phyloP scores from a whole-genome alignment of 2,888 invertebrate genomes.

The Phragmatobia fuliginosa region DNA sequence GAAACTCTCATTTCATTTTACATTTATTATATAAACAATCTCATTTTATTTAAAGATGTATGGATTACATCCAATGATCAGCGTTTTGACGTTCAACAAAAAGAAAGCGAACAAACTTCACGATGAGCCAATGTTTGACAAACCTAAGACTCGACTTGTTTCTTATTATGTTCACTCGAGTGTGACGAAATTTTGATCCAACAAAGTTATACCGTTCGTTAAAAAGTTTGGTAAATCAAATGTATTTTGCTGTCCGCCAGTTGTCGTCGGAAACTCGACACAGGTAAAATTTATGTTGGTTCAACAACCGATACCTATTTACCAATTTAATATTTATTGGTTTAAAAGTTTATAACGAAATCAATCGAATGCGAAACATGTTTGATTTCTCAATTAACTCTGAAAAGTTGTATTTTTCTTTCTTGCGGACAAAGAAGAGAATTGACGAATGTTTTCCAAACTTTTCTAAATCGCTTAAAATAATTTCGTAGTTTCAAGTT shows the following conservation, averaged over 20 bases:
- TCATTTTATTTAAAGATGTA: no score
- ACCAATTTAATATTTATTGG: neutral
- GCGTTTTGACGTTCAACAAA: neutral
- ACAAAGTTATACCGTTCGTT: neutral
- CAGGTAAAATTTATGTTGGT: constrained; percentile 5
- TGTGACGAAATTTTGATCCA: constrained; percentile 2
- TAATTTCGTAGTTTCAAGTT: no score
- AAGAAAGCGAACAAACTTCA: neutral
- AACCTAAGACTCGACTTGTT: neutral
- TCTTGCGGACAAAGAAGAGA: neutral
- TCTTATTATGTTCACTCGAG: neutral
- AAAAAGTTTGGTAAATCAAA: constrained; percentile 1
- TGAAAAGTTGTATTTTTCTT: no score
- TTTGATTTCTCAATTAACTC: neutral
- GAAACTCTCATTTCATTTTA: no score
- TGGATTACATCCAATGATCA: no score
- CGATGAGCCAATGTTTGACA: neutral
- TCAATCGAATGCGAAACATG: neutral
- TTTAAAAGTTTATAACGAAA: neutral
- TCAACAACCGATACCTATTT: neutral
- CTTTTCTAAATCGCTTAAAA: no score
- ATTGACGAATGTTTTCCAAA: no score
- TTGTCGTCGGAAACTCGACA: constrained; percentile 3
- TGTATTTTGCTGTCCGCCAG: neutral
- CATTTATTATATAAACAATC: no score